phyloP scores from a whole-genome alignment of 2,888 invertebrate genomes.

The Glyphotaelius pellucidus region DNA sequence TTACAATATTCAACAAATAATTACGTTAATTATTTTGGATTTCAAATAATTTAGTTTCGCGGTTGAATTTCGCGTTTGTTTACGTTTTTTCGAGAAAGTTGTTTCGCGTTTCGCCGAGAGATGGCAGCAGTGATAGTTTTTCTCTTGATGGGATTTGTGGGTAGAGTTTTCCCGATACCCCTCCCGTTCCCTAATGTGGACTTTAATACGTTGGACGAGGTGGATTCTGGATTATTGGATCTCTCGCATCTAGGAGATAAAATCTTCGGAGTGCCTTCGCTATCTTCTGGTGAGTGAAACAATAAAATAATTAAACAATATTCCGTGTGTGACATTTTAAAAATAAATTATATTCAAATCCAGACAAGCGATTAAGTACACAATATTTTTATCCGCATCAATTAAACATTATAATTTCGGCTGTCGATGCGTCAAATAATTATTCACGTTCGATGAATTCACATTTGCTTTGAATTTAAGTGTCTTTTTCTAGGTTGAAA shows the following conservation, averaged over 20 bases:
- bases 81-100: neutral
- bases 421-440: too few species aligned
- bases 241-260: constrained; percentile 53
- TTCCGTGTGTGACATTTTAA: neutral
- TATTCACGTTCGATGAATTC: too few species aligned
- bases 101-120: constrained; percentile 11
- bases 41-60: neutral
- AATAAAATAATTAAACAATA: neutral
- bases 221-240: constrained; percentile 40
- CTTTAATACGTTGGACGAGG: constrained; percentile 27
- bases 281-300: constrained; percentile 43
- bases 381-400: too few species aligned
- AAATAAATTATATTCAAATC: too few species aligned
- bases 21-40: neutral
- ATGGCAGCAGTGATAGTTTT: constrained; percentile 26
- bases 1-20: neutral
- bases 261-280: constrained; percentile 51
- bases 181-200: constrained; percentile 30
- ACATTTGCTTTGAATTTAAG: too few species aligned
- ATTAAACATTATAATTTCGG: too few species aligned
- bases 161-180: neutral
- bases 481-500: too few species aligned
- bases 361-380: too few species aligned
- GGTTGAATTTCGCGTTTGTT: neutral
- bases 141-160: neutral